A percentile compares a stretch with the other conserved stretches of the same genome.
Evolutionary conservation across 2,797 vertebrate genomes (phyloP).

Genomic region (Notolepis coatsorum): DNA sequence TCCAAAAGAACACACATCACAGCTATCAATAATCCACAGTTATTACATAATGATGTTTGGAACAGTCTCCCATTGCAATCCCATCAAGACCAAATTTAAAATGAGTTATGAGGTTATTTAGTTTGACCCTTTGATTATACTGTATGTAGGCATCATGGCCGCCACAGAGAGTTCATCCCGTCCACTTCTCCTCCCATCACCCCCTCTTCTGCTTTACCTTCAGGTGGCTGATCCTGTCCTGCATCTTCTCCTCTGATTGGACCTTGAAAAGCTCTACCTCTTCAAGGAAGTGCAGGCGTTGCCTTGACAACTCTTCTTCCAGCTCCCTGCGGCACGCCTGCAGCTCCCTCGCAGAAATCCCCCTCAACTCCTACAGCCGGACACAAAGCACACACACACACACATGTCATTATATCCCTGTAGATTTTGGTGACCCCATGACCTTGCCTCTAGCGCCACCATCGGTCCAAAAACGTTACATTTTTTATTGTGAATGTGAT

Average conservation of each 20-base stretch:
- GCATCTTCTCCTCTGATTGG: constrained; percentile 82
- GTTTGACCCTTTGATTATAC: no score
- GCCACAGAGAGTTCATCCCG: not conserved
- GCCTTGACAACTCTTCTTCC: constrained; percentile 77
- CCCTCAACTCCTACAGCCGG: constrained; percentile 68
- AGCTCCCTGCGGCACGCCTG: constrained; percentile 77
- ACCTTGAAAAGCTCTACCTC: constrained; percentile 86
- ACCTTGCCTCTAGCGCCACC: no score
- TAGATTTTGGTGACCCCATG: no score
- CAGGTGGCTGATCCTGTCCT: constrained; percentile 80
- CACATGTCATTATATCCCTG: no score
- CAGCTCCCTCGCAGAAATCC: constrained; percentile 74
- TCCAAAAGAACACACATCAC: constrained; percentile 56
- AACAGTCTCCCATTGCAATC: not conserved
- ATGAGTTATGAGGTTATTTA: not conserved
- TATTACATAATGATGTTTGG: constrained; percentile 57
- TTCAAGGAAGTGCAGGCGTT: constrained; percentile 82
- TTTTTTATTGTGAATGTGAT: no score
- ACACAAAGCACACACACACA: constrained; percentile 15
- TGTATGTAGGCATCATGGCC: no score
- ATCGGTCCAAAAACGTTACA: no score
- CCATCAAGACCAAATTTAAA: constrained; percentile 26
- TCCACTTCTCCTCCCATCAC: not conserved
- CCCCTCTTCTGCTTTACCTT: constrained; percentile 74
- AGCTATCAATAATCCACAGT: constrained; percentile 54